A percentile compares a stretch with the other conserved stretches of the same genome.
These are phyloP conservation scores for Erythrolamprus reginae DNA, from an alignment of 2,113 vertebrate species.

Conservation along the genomic window DNA sequence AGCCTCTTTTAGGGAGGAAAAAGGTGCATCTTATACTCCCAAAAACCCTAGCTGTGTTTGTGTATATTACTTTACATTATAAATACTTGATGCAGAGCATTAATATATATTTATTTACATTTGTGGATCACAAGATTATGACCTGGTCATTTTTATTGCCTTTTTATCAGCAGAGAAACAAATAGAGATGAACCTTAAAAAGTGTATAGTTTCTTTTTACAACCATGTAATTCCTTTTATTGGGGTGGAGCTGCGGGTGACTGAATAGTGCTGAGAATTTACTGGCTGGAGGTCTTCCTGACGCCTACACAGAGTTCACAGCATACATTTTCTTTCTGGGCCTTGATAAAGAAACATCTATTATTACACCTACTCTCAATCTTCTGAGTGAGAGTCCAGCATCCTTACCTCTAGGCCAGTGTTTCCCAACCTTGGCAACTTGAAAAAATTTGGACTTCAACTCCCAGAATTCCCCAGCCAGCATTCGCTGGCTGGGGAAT, in stretches of 20 bases:
- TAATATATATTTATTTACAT: not conserved
- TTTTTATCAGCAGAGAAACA: constrained; percentile 47
- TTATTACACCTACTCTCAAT: not conserved
- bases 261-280: not conserved
- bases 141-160: constrained; percentile 23
- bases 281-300: not conserved
- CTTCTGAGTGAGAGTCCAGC: not conserved
- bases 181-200: constrained; percentile 19
- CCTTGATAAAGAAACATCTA: not conserved
- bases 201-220: not conserved
- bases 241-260: not conserved
- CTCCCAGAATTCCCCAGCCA: too few species aligned
- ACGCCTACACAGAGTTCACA: not conserved
- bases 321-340: not conserved
- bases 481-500: too few species aligned
- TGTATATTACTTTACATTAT: constrained; percentile 8
- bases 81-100: not conserved
- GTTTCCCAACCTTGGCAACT: too few species aligned
- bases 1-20: too few species aligned
- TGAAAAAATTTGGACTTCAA: too few species aligned
- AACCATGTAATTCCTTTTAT: not conserved
- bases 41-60: not conserved
- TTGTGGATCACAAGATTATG: not conserved
- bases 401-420: not conserved
- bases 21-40: too few species aligned